Conservation (phyloP, 2,113 vertebrate genomes). For the Callopanchax toddi region DNA sequence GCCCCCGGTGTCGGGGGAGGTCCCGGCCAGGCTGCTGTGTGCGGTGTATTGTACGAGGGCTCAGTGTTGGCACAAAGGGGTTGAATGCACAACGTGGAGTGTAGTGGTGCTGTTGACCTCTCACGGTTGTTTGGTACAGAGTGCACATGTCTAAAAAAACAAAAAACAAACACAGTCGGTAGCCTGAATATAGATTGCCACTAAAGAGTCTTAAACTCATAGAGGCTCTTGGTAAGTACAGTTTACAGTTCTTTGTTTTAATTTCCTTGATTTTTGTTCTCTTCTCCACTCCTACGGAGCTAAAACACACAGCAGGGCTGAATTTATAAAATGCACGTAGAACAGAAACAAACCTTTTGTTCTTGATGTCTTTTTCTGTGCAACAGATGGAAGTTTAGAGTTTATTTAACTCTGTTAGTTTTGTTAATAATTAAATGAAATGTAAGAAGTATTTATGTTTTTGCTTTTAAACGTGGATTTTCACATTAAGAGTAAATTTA, state of each 20-base stretch:
- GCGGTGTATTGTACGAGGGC: slow-evolving; percentile 98
- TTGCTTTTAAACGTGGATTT: no score
- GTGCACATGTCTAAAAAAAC: slow-evolving; percentile 91
- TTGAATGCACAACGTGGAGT: slow-evolving; percentile 98
- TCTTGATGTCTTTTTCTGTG: no score
- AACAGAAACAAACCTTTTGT: no score
- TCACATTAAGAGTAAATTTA: no score
- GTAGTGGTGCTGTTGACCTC: slow-evolving; percentile 97
- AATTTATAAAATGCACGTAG: no score
- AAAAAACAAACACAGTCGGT: slow-evolving; percentile 82
- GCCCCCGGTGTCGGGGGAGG: slow-evolving; percentile 70
- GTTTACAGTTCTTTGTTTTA: slow-evolving; percentile 71
- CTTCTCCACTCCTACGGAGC: slow-evolving; percentile 31
- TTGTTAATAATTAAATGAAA: no score
- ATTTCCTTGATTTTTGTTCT: slow-evolving; percentile 18
- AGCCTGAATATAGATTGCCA: slow-evolving; percentile 97
- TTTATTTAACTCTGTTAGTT: no score
- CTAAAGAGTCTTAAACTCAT: slow-evolving; percentile 99
- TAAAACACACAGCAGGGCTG: no score
- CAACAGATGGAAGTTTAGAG: no score
- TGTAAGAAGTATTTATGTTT: no score
- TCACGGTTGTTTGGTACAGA: slow-evolving; percentile 96
- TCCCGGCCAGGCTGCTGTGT: slow-evolving; percentile 86
- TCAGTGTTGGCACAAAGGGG: slow-evolving; percentile 91
- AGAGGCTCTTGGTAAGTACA: slow-evolving; percentile 95